Evolutionary conservation across 2,888 invertebrate species (phyloP).

Genomic region (Tiliacea aurago): DNA sequence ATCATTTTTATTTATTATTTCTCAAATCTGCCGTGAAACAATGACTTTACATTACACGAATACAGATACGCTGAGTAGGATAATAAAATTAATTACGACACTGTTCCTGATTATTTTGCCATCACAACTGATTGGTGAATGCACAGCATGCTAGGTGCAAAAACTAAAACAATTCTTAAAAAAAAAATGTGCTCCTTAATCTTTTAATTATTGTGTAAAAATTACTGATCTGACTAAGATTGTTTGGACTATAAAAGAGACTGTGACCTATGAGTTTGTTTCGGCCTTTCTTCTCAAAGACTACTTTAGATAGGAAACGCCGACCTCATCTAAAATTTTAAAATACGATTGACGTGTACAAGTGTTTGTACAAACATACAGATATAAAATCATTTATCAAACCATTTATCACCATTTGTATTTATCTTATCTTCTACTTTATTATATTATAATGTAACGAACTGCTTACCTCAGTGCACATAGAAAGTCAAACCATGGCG

Average conservation of each 20-base stretch:
- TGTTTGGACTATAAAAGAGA: not conserved
- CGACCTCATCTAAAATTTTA: not conserved
- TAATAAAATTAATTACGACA: not conserved
- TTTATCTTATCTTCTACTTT: too few relatives aligned
- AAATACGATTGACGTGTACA: not conserved
- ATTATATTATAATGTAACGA: too few relatives aligned
- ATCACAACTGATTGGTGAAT: not conserved
- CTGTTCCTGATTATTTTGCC: not conserved
- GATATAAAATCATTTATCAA: not conserved
- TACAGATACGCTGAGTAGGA: too few relatives aligned
- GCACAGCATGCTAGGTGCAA: not conserved
- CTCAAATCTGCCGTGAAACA: not conserved
- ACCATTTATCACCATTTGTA: not conserved
- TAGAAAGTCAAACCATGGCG: slow-evolving; percentile 27
- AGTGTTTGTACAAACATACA: not conserved
- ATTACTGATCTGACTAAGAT: too few relatives aligned
- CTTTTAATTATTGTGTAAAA: not conserved
- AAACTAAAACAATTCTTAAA: too few relatives aligned
- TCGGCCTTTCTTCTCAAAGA: not conserved
- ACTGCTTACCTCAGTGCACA: not conserved
- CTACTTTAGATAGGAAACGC: not conserved
- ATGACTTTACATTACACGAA: not conserved
- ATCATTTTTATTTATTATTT: not conserved
- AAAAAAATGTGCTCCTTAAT: not conserved
- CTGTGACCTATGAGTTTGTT: not conserved